Base-by-base conservation (phyloP, 2,797 vertebrate species). In the Pygocentrus nattereri region DNA sequence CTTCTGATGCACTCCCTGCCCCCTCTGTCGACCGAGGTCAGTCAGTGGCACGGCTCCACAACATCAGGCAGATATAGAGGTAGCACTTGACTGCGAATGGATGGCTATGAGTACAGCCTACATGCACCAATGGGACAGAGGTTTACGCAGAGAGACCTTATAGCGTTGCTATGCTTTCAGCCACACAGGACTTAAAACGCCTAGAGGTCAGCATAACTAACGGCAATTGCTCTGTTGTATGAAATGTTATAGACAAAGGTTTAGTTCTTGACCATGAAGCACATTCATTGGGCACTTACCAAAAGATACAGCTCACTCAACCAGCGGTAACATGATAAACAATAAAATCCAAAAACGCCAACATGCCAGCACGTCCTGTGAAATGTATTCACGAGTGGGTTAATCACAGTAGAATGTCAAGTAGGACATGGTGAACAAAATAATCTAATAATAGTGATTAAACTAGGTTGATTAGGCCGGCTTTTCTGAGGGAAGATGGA, bases 21-120 rank as follows among this genome's bases (percentile, higher is more conserved):
- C 5, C 27, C 10, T 27, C 12, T 74, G 52, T 56, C 12, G 47
- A 72, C 6, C 34, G 54, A 72, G 34, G 30, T 70, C 68, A 68
- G 65, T 4, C 67, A 25, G 41, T 49, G 67, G 72, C 70, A 73
- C 30, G 23, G 25, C 49, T 8, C n/a, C 79, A 56, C 21, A 73
- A 80, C 15, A 58, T 23, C 69, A 31, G 11, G 1, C 27, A 23
- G 49, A 71, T 30, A 71, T 27, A 50, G 68, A 71, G 25, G 25
- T 23, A 27, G 44, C 67, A 16, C 13, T 25, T 15, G n/a, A 49
- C 44, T 70, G 41, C 13, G 10, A 10, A n/a, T 30, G 59, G 6
- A 68, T 21, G 44, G 65, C 21, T 15, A 23, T 49, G 44, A 50
- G 23, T 25, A 69, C 49, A 25, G 44, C 4, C 67, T 49, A 13